Evolutionary conservation across 2,888 invertebrate species (phyloP), one percentile per base, ranked within the genome.

Genomic region (Sialis lutaria): DNA sequence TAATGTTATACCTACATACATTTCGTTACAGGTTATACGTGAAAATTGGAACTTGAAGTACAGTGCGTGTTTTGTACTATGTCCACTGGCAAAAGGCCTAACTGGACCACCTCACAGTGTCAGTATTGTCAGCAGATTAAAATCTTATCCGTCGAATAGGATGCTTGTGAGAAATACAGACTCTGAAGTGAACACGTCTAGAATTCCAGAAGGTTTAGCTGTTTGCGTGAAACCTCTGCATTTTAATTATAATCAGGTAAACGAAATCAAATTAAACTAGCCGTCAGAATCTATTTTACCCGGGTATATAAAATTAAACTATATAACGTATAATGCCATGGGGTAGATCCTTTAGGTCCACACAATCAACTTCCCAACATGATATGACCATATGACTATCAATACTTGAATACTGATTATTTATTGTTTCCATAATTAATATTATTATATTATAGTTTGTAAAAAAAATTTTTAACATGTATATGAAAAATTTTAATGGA

Each of bases 41-140:
- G 92, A 92, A 62, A 91, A 92, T 62, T 92, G 92, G 92, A 91
- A 88, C 62, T 68, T 92, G 31, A 87, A 88, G 60, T 92, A 88
- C 67, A 89, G 88, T 60, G 92, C 92, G 6, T 84, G 86, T 56
- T 92, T 90, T 62, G 77, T 92, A 31, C 68, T 90, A 51, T 92
- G 91, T 56, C 79, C 86, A 6, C 66, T 89, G 49, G 74, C 77
- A 33, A 67, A 70, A 42, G 74, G 75, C 47, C 62, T 73, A 47
- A 70, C 72, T 4, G 67, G 73, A 35, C 84, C 84, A 1, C 85
- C 85, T 1, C 67, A 70, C 51, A 73, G 76, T n/a, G 80, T 85
- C 39, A 83, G 84, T 46, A 69, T 85, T 47, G 78, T 84, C 5
- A 74, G 75, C 7, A 68, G 72, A 50, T 59, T 76, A 2, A 68